Percentiles rank a stretch among this genome's conserved stretches.
Conservation (phyloP, 2,113 vertebrate genomes). For the Ifrita kowaldi region DNA sequence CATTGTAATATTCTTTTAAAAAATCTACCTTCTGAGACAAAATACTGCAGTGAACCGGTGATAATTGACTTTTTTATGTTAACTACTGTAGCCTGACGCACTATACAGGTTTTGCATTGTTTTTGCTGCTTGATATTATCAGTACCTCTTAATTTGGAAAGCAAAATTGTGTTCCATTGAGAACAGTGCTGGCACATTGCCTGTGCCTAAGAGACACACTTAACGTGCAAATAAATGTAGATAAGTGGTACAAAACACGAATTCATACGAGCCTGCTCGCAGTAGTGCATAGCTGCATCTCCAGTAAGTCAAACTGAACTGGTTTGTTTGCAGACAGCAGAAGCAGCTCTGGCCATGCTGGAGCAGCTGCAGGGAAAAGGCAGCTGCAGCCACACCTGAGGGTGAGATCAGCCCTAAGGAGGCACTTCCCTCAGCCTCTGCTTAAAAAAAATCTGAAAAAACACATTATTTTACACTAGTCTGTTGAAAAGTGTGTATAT, state of each 20-base stretch:
- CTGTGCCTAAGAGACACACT: not conserved
- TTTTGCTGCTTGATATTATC: conserved; percentile 4
- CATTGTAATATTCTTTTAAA: not conserved
- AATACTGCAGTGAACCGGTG: not conserved
- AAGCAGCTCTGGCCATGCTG: not conserved
- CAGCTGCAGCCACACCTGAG: not conserved
- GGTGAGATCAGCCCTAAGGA: not conserved
- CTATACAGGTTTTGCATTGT: not conserved
- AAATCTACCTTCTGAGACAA: not conserved
- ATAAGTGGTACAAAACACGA: not conserved
- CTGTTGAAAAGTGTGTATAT: not conserved
- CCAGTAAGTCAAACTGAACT: not conserved
- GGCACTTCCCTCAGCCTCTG: not conserved
- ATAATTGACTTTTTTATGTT: not conserved
- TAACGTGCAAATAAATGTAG: conserved; percentile 1
- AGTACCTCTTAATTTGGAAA: conserved; percentile 7
- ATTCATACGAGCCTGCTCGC: not conserved
- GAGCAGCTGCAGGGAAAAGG: not conserved
- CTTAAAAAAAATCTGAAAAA: not conserved
- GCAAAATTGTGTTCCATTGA: not conserved
- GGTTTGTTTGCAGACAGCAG: not conserved
- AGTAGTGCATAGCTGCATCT: not conserved
- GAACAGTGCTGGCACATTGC: not conserved
- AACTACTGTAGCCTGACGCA: not conserved
- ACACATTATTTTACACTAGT: not conserved